Percentiles rank a stretch among this genome's conserved stretches.
phyloP scores from a whole-genome alignment of 1,140 invertebrate species.

The Drosophila pruinosa region DNA sequence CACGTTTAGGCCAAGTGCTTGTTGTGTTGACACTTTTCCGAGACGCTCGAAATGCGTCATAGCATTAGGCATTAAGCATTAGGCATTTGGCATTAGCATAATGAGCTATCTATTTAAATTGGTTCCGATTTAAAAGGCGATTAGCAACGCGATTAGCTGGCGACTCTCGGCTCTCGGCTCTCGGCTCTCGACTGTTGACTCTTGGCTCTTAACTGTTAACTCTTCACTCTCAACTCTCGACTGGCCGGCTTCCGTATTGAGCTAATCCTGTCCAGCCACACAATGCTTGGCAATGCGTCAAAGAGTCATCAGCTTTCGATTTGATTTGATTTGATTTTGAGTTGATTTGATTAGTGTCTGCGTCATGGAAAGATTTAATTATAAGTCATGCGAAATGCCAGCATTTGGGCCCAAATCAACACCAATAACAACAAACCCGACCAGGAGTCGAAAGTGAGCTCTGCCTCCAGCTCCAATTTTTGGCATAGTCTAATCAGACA shows the following conservation, averaged over 20 bases:
- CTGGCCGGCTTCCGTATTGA: slow-evolving; percentile 41
- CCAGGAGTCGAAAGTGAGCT: not conserved
- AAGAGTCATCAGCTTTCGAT: slow-evolving; percentile 4
- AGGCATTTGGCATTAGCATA: slow-evolving; percentile 23
- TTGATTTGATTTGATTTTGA: slow-evolving; percentile 10
- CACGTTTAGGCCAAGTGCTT: not conserved
- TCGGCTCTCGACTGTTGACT: too few relatives aligned
- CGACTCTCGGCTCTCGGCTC: not conserved
- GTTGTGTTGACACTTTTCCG: slow-evolving; percentile 34
- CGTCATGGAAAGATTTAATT: slow-evolving; percentile 44
- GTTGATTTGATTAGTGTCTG: slow-evolving; percentile 31
- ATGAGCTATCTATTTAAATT: slow-evolving; percentile 30
- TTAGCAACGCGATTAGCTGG: slow-evolving; percentile 1
- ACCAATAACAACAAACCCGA: slow-evolving; percentile 7
- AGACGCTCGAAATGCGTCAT: slow-evolving; percentile 15
- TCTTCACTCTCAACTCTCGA: not conserved
- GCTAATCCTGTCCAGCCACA: slow-evolving; percentile 17
- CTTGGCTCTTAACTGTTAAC: not conserved
- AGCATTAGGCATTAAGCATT: not conserved
- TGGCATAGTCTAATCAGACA: not conserved
- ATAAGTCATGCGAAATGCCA: slow-evolving; percentile 29
- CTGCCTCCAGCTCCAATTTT: not conserved
- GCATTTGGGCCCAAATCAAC: slow-evolving; percentile 10
- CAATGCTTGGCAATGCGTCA: slow-evolving; percentile 25
- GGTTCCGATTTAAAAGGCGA: slow-evolving; percentile 29